These are phyloP conservation scores for Motacilla alba DNA, from an alignment of 2,113 vertebrate species.

Conservation along the genomic window DNA sequence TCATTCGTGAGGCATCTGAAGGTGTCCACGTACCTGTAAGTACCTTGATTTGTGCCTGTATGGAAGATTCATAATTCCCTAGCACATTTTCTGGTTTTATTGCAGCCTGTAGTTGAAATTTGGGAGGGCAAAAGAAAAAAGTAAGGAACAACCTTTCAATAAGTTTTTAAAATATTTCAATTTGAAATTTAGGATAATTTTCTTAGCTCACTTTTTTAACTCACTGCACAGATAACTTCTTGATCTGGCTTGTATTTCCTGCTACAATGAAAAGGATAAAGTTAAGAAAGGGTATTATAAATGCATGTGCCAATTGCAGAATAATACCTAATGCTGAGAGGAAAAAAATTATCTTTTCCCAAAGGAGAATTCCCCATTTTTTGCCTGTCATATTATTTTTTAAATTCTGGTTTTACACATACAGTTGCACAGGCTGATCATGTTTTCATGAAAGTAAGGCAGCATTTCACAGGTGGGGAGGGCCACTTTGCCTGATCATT, in stretches of 20 bases:
- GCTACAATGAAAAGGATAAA: neutral
- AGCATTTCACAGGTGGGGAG: neutral
- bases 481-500: neutral
- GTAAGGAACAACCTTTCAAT: neutral
- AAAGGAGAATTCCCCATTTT: neutral
- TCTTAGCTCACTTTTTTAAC: neutral
- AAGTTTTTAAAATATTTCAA: neutral
- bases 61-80: neutral
- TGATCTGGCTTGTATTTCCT: neutral
- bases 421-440: neutral
- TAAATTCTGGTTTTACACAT: neutral
- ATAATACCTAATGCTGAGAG: neutral
- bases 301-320: neutral
- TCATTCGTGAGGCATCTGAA: neutral
- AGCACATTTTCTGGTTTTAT: neutral
- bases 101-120: neutral
- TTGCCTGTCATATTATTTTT: neutral
- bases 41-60: neutral
- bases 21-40: neutral
- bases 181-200: neutral
- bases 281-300: neutral
- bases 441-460: neutral
- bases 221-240: neutral
- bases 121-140: neutral
- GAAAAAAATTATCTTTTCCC: neutral